phyloP scores from a whole-genome alignment of 1,140 invertebrate genomes.

The Aphis craccivora region DNA sequence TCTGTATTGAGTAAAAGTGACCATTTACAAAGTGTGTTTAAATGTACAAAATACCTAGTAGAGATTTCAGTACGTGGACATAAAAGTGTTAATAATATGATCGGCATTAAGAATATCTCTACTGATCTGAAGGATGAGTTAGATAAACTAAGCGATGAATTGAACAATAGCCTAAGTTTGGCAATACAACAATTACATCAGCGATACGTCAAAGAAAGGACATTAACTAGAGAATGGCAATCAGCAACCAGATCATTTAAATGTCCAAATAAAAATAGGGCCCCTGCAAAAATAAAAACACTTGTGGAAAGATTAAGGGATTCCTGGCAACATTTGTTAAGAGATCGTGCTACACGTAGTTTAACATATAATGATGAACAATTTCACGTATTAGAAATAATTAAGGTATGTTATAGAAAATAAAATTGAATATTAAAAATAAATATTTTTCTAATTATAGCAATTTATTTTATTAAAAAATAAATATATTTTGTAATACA shows the following conservation, averaged over 20 bases:
- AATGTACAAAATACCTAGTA: conserved; percentile 65
- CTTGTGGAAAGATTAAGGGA: conserved; percentile 82
- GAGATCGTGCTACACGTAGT: conserved; percentile 83
- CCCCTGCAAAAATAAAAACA: conserved; percentile 76
- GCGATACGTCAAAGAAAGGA: conserved; percentile 68
- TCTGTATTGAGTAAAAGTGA: conserved; percentile 66
- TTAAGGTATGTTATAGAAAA: conserved; percentile 66
- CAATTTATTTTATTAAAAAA: background rate
- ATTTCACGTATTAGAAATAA: conserved; percentile 88
- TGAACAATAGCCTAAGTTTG: conserved; percentile 65
- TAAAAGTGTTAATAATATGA: conserved; percentile 61
- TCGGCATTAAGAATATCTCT: conserved; percentile 60
- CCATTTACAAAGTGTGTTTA: conserved; percentile 66
- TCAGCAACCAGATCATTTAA: conserved; percentile 72
- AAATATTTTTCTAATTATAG: background rate
- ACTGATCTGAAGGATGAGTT: conserved; percentile 63
- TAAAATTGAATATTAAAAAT: background rate
- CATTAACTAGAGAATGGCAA: conserved; percentile 76
- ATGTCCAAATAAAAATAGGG: conserved; percentile 73
- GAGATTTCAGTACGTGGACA: conserved; percentile 61
- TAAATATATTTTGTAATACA: conserved; percentile 7
- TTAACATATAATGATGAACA: conserved; percentile 93
- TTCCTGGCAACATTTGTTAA: conserved; percentile 89
- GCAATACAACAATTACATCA: conserved; percentile 70
- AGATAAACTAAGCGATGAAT: conserved; percentile 64